Evolutionary conservation across 1,140 invertebrate genomes (phyloP).

Genomic region (Euwallacea similis): DNA sequence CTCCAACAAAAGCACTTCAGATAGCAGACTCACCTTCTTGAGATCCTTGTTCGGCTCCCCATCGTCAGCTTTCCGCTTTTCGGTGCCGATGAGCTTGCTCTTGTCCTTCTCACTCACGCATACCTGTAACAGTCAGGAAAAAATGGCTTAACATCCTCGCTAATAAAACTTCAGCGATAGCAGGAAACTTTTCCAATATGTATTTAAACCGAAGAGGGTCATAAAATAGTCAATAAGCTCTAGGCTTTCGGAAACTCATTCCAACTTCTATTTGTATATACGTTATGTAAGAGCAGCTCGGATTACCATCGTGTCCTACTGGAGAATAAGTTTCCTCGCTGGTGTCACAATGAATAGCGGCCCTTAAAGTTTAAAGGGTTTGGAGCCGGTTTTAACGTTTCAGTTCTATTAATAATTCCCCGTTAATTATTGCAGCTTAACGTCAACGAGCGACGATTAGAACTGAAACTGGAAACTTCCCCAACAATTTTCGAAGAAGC

Average conservation of each 20-base stretch:
- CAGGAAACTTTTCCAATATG: conserved; percentile 13
- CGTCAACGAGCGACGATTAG: background rate
- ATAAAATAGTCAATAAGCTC: conserved; percentile 17
- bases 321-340: no score
- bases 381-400: no score
- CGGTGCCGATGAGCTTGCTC: conserved; percentile 62
- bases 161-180: conserved; percentile 8
- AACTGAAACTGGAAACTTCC: conserved; percentile 5
- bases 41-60: conserved; percentile 69
- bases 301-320: background rate
- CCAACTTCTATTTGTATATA: conserved; percentile 10
- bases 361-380: no score
- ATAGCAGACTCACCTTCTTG: conserved; percentile 62
- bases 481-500: background rate
- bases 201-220: conserved; percentile 10
- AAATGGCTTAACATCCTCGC: background rate
- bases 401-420: background rate
- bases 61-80: conserved; percentile 70
- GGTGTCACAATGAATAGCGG: no score
- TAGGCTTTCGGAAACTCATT: conserved; percentile 13
- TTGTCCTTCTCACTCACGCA: conserved; percentile 59
- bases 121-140: conserved; percentile 47
- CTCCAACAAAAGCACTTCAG: no score
- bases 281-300: background rate
- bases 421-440: conserved; percentile 1